A percentile compares a stretch with the other conserved stretches of the same genome.
phyloP scores from a whole-genome alignment of 30 jellyfish, hydroid and myxozoan genomes.

The Mastigias papua region DNA sequence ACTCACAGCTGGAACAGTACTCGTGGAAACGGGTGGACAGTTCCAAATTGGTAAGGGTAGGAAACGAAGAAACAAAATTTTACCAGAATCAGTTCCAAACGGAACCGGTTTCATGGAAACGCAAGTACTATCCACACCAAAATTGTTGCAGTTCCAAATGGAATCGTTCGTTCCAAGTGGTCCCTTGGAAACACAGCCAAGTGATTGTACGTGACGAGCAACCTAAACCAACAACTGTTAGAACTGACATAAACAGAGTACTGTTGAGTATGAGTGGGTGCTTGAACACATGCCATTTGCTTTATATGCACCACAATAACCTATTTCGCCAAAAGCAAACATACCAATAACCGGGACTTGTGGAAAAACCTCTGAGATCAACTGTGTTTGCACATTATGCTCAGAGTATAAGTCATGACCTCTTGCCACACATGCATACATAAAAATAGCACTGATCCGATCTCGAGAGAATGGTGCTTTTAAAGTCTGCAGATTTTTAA shows the following conservation, averaged over 20 bases:
- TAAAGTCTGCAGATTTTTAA: conserved; percentile 1
- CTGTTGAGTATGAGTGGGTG: conserved; percentile 71
- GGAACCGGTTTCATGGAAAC: no score
- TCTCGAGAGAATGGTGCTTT: not conserved
- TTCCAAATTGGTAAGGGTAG: no score
- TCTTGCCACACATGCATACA: conserved; percentile 77
- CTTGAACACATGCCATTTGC: conserved; percentile 2
- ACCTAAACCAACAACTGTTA: no score
- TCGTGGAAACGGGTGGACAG: no score
- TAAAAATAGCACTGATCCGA: conserved; percentile 19
- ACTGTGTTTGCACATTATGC: conserved; percentile 53
- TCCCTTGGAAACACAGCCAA: no score
- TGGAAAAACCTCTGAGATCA: conserved; percentile 66
- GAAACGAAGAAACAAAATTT: no score
- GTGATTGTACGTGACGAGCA: no score
- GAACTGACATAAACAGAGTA: conserved; percentile 54
- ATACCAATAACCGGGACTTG: conserved; percentile 56
- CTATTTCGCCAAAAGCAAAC: conserved; percentile 82
- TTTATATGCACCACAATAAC: not conserved
- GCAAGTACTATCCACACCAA: no score
- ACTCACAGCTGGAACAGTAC: no score
- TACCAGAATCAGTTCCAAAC: no score
- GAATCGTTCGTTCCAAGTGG: no score
- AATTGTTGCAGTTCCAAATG: no score
- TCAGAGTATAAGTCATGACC: conserved; percentile 44